A percentile compares a stretch with the other conserved stretches of the same genome.
These are phyloP conservation scores for Silurus asotus DNA, from an alignment of 2,113 vertebrate genomes.

Conservation along the genomic window DNA sequence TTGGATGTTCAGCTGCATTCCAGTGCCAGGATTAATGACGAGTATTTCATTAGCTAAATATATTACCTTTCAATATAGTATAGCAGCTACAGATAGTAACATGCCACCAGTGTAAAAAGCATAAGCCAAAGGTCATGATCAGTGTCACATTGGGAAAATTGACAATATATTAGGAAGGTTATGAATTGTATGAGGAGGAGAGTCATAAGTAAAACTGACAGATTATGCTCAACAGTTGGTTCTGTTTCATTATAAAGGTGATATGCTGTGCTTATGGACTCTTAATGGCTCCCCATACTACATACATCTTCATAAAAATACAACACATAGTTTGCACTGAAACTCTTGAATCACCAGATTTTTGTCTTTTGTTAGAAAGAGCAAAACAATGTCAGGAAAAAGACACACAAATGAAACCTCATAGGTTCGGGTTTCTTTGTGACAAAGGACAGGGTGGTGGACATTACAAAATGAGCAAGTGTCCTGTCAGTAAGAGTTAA, in stretches of 20 bases:
- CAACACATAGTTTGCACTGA: constrained; percentile 58
- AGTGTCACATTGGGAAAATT: constrained; percentile 30
- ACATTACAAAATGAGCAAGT: constrained; percentile 59
- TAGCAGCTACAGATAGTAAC: not conserved
- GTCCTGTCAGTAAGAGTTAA: constrained; percentile 67
- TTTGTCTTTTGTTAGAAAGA: constrained; percentile 39
- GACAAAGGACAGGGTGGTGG: constrained; percentile 66
- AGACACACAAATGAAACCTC: constrained; percentile 74
- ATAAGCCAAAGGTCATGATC: constrained; percentile 9
- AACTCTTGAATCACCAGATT: constrained; percentile 47
- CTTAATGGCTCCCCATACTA: constrained; percentile 28
- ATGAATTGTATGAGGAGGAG: constrained; percentile 41
- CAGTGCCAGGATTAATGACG: not conserved
- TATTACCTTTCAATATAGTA: not conserved
- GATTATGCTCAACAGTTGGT: not conserved
- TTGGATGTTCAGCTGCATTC: not conserved
- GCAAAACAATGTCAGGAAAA: constrained; percentile 35
- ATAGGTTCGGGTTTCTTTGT: constrained; percentile 69
- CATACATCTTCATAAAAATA: constrained; percentile 44
- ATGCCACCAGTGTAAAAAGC: not conserved
- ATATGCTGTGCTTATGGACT: constrained; percentile 39
- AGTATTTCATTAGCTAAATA: not conserved
- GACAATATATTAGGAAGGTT: constrained; percentile 41
- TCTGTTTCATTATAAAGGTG: not conserved
- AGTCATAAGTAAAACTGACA: constrained; percentile 31